A percentile compares a stretch with the other conserved stretches of the same genome.
Evolutionary conservation across 1,140 invertebrate genomes (phyloP).

Genomic region (Heliconius hermathena): DNA sequence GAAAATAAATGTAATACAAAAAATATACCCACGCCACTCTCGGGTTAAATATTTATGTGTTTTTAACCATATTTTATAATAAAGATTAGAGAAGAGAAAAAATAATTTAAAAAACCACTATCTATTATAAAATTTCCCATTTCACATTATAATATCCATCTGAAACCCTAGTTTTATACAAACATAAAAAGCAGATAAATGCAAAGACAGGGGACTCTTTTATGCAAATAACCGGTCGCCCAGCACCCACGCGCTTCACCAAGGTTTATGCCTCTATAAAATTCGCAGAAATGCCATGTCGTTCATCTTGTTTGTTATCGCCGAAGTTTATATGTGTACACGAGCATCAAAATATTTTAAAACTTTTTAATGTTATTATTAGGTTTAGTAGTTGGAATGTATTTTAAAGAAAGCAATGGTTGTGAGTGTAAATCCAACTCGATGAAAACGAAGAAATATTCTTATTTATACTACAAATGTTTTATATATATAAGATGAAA

Average conservation of each 20-base stretch:
- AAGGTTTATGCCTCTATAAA: conserved; percentile 42
- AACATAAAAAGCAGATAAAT: conserved; percentile 35
- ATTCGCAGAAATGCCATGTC: conserved; percentile 36
- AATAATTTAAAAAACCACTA: background rate
- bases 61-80: too few relatives aligned
- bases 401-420: background rate
- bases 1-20: too few relatives aligned
- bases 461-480: too few relatives aligned
- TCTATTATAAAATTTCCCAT: background rate
- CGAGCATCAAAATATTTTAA: conserved; percentile 25
- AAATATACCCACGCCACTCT: too few relatives aligned
- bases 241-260: conserved; percentile 26
- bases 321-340: conserved; percentile 27
- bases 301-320: conserved; percentile 38
- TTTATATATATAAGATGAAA: too few relatives aligned
- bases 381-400: background rate
- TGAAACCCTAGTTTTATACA: conserved; percentile 26
- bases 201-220: conserved; percentile 35
- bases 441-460: too few relatives aligned
- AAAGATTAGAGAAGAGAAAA: background rate
- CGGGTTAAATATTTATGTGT: too few relatives aligned
- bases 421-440: background rate
- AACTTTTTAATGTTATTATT: conserved; percentile 19
- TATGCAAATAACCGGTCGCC: conserved; percentile 37
- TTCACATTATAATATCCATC: background rate